Conservation (phyloP, 2,888 invertebrate genomes). For the Carcina quercana region DNA sequence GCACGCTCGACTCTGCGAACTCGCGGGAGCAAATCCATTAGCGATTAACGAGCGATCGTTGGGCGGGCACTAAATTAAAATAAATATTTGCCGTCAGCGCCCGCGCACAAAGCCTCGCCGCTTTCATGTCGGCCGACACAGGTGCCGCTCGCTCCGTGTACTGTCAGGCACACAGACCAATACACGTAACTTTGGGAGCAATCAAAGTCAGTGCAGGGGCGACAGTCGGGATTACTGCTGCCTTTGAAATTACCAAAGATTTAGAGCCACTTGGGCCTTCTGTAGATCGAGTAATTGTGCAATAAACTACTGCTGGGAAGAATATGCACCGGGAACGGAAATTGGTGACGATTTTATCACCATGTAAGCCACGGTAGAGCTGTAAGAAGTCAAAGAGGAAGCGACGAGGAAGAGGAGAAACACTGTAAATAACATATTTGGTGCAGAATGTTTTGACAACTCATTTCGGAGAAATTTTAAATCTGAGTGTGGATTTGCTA, state of each 20-base stretch:
- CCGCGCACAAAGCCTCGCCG: conserved; percentile 44
- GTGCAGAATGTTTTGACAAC: no score
- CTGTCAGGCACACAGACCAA: conserved; percentile 19
- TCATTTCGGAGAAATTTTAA: no score
- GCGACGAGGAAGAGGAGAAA: no score
- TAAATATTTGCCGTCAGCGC: conserved; percentile 70
- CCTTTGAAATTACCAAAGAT: background rate
- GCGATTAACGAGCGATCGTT: conserved; percentile 66
- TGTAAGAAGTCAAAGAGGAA: no score
- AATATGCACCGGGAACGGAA: no score
- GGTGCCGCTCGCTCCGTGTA: conserved; percentile 49
- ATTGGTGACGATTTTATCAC: no score
- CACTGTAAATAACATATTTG: no score
- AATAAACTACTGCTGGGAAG: no score
- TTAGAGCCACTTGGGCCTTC: background rate
- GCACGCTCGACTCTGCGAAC: conserved; percentile 13
- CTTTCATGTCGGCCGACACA: conserved; percentile 67
- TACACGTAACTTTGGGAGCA: conserved; percentile 1
- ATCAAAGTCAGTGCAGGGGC: background rate
- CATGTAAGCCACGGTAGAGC: no score
- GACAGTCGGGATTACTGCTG: background rate
- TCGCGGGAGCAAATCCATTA: conserved; percentile 62
- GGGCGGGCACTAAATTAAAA: conserved; percentile 69
- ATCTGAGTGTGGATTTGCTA: no score
- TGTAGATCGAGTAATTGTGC: background rate